Evolutionary conservation across 1,140 invertebrate species (phyloP), one percentile per base, ranked within the genome.

Genomic region (Atta colombica): DNA sequence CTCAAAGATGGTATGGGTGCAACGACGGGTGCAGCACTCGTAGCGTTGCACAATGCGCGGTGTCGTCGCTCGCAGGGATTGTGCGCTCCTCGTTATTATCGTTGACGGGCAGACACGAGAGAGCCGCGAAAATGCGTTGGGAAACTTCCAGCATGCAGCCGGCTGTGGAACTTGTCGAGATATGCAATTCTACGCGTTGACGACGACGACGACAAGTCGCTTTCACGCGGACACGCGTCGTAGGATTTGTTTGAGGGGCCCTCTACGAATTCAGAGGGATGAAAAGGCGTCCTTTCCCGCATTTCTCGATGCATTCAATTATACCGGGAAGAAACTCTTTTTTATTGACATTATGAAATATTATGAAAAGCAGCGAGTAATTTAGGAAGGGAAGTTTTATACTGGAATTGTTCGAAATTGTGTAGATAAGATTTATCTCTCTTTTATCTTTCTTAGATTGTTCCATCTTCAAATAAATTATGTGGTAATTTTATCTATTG

Each of bases 11-110:
- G 25, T 25, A 25, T 39, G 25, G 86, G 68, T 49, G 60, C 39
- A 61, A 21, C 49, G n/a, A 35, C 49, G 77, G 35, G 28, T 80
- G 45, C 78, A 60, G 39, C 60, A 75, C 63, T 89, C 60, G 69
- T 81, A 77, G 25, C 88, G 39, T 89, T 88, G 87, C 89, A 89
- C 89, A 89, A 89, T 66, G 88, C 63, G 61, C 69, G 82, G 77
- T 68, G 63, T 69, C 58, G 58, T 39, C 65, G 60, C 28, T 28
- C 49, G 49, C 82, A 68, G 71, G 88, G 77, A 89, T 78, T 89
- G 85, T 84, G 77, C 66, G 80, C 77, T 81, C 87, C 63, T 55
- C 21, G 87, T 72, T 85, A 87, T 86, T 87, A 87, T 86, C 82
- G 75, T 90, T 86, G 58, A 80, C 58, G 25, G 8, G 58, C 16